Conservation (phyloP, 2,888 invertebrate genomes). For the Pyrrhosoma nymphula region DNA sequence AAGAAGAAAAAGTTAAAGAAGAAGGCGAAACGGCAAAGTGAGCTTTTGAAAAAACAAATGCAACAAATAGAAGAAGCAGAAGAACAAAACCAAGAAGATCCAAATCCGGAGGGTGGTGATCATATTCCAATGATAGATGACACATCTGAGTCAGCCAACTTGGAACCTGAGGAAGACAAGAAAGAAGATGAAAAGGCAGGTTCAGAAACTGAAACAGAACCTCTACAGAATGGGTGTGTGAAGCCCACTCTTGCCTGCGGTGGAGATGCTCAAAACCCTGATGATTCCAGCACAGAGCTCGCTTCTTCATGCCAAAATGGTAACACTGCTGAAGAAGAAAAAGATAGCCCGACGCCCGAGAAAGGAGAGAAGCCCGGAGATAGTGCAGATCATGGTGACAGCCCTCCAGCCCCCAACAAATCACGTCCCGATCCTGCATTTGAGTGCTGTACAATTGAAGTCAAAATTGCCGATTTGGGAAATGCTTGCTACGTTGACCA, state of each 20-base stretch:
- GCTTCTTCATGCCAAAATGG: slow-evolving; percentile 43
- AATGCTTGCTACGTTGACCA: slow-evolving; percentile 68
- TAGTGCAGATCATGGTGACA: not conserved
- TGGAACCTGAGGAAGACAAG: not conserved
- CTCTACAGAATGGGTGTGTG: slow-evolving; percentile 52
- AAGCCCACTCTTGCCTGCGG: slow-evolving; percentile 12
- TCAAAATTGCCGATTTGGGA: slow-evolving; percentile 66
- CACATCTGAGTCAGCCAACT: not conserved
- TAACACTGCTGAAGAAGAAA: slow-evolving; percentile 32
- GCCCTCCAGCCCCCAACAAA: not conserved
- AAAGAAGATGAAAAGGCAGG: slow-evolving; percentile 32
- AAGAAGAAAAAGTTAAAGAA: slow-evolving; percentile 82
- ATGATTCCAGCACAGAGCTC: not conserved
- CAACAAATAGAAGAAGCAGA: slow-evolving; percentile 75
- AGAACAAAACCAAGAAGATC: not conserved
- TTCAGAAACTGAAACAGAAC: slow-evolving; percentile 2
- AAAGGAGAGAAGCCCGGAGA: slow-evolving; percentile 4
- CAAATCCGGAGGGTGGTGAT: slow-evolving; percentile 37
- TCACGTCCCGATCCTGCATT: slow-evolving; percentile 49
- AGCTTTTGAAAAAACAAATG: slow-evolving; percentile 80
- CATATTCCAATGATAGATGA: slow-evolving; percentile 52
- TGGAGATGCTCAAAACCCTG: not conserved
- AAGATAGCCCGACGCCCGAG: not conserved
- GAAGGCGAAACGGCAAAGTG: slow-evolving; percentile 78
- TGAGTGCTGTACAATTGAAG: slow-evolving; percentile 39